phyloP scores from a whole-genome alignment of 2,113 vertebrate genomes.

The Lates calcarifer region DNA sequence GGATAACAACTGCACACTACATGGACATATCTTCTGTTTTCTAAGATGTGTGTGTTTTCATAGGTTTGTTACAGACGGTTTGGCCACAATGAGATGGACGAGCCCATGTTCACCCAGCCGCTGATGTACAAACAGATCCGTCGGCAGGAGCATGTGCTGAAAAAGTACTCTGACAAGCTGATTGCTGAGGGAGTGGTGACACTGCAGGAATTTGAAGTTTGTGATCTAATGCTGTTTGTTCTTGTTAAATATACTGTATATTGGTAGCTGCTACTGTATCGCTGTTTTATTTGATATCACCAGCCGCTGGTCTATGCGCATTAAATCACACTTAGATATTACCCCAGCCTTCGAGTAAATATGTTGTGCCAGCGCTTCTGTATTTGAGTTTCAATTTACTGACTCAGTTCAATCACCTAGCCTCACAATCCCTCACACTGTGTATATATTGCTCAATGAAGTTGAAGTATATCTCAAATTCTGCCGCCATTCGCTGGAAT shows the following conservation, averaged over 20 bases:
- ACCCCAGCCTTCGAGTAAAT: slow-evolving; percentile 56
- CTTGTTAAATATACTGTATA: slow-evolving; percentile 58
- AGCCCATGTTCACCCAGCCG: slow-evolving; percentile 94
- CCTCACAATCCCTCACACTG: slow-evolving; percentile 52
- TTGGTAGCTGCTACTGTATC: slow-evolving; percentile 50
- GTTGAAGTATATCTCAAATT: slow-evolving; percentile 57
- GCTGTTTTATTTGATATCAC: slow-evolving; percentile 56
- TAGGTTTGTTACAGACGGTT: slow-evolving; percentile 93
- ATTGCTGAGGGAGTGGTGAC: slow-evolving; percentile 92
- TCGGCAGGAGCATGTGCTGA: slow-evolving; percentile 91
- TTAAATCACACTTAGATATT: slow-evolving; percentile 75
- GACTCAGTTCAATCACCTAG: slow-evolving; percentile 52
- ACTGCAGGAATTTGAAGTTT: slow-evolving; percentile 92
- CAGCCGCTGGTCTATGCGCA: slow-evolving; percentile 24
- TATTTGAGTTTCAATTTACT: slow-evolving; percentile 74
- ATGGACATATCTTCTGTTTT: neutral
- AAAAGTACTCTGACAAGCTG: slow-evolving; percentile 91
- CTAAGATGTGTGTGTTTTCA: neutral
- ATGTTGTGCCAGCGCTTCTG: slow-evolving; percentile 55
- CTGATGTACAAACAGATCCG: slow-evolving; percentile 96
- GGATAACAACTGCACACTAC: neutral
- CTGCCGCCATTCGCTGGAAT: slow-evolving; percentile 46
- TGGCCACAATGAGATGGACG: slow-evolving; percentile 95
- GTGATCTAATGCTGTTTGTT: slow-evolving; percentile 51
- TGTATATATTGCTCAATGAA: slow-evolving; percentile 65